Conservation (phyloP, 1,140 invertebrate species). For the Drosophila quadrilineata region DNA sequence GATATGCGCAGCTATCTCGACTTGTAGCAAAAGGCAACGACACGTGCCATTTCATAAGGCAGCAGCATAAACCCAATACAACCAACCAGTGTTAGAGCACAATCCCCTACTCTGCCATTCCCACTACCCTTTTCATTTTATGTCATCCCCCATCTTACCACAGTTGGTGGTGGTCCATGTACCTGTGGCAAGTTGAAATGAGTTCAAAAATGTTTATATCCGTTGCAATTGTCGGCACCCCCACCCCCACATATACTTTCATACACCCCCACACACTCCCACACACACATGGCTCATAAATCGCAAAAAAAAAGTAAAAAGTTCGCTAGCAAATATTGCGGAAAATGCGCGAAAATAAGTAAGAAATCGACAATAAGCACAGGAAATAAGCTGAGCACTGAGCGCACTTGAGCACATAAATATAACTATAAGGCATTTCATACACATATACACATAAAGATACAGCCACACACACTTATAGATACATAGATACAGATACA, state of each 20-base stretch:
- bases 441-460: background rate
- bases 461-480: background rate
- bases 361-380: constrained; percentile 73
- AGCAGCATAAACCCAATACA: constrained; percentile 57
- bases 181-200: constrained; percentile 68
- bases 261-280: no score
- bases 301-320: constrained; percentile 53
- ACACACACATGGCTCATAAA: constrained; percentile 59
- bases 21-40: constrained; percentile 42
- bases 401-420: constrained; percentile 42
- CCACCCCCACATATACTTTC: no score
- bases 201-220: constrained; percentile 77
- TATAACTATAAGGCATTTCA: constrained; percentile 10
- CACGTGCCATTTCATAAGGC: constrained; percentile 70
- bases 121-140: no score
- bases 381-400: constrained; percentile 65
- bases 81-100: no score
- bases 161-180: no score
- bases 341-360: constrained; percentile 68
- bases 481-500: background rate
- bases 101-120: background rate
- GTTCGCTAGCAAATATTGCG: constrained; percentile 67
- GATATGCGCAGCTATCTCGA: constrained; percentile 2
- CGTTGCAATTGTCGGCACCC: constrained; percentile 70
- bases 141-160: no score